phyloP scores from a whole-genome alignment of 2,113 vertebrate species.

The Austrofundulus limnaeus region DNA sequence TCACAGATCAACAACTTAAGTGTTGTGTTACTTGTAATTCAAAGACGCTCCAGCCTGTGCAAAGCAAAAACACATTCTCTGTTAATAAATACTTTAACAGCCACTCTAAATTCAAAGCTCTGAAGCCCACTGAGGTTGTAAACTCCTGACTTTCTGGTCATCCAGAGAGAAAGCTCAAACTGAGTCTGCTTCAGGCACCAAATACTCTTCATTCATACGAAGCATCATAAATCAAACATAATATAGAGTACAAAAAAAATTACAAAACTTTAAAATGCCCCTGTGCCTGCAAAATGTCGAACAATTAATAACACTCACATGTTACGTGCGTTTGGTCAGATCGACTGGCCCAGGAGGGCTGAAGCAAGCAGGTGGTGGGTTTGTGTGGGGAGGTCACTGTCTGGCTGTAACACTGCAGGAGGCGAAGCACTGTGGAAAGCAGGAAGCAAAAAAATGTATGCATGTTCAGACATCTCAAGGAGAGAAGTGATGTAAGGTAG shows the following conservation, averaged over 20 bases:
- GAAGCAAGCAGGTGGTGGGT: slow-evolving; percentile 50
- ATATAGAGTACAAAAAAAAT: neutral
- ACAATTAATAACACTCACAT: slow-evolving; percentile 11
- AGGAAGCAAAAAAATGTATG: slow-evolving; percentile 26
- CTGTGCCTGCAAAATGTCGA: neutral
- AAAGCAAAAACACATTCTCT: slow-evolving; percentile 16
- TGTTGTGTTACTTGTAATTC: slow-evolving; percentile 21
- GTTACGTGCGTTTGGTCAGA: slow-evolving; percentile 6
- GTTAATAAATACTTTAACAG: slow-evolving; percentile 37
- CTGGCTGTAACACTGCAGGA: slow-evolving; percentile 27
- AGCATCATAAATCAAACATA: neutral
- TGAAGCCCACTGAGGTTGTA: neutral
- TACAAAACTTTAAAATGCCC: neutral
- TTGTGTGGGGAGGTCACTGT: slow-evolving; percentile 36
- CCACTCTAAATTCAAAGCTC: slow-evolving; percentile 15
- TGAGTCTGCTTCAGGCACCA: neutral
- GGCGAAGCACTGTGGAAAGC: slow-evolving; percentile 1
- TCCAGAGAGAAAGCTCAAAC: neutral
- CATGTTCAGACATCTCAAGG: slow-evolving; percentile 17
- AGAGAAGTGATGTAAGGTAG: slow-evolving; percentile 14
- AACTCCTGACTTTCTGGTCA: neutral
- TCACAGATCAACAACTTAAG: slow-evolving; percentile 10
- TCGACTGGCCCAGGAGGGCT: slow-evolving; percentile 43
- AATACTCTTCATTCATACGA: neutral
- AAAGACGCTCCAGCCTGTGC: slow-evolving; percentile 17